These are phyloP conservation scores for Eumaeus atala DNA, from an alignment of 1,140 invertebrate genomes.

Conservation along the genomic window DNA sequence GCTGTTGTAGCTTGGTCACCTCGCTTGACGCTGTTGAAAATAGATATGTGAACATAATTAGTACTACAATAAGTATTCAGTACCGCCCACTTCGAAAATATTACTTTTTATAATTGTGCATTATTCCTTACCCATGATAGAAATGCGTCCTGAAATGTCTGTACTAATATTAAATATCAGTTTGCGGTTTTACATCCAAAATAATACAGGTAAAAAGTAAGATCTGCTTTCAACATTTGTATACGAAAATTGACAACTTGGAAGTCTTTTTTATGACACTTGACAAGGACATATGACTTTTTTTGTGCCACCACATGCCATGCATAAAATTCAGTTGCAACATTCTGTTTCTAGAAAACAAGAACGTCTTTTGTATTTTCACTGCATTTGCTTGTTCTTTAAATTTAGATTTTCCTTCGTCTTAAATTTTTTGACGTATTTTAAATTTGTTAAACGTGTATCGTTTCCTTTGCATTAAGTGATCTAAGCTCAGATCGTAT, in stretches of 20 bases:
- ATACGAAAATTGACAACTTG: slow-evolving; percentile 32
- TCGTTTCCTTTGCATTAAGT: too few relatives aligned
- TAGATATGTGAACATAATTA: slow-evolving; percentile 17
- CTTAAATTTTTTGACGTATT: too few relatives aligned
- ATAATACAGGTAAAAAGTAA: slow-evolving; percentile 13
- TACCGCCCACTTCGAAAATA: slow-evolving; percentile 58
- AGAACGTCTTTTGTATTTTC: too few relatives aligned
- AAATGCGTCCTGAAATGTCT: slow-evolving; percentile 9
- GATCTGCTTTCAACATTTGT: slow-evolving; percentile 19
- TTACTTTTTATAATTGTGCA: slow-evolving; percentile 15
- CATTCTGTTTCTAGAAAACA: too few relatives aligned
- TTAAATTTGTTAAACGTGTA: too few relatives aligned
- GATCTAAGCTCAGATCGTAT: too few relatives aligned
- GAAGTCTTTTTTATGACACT: slow-evolving; percentile 18
- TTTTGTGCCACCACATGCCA: too few relatives aligned
- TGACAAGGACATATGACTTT: slow-evolving; percentile 13
- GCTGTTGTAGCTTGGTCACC: slow-evolving; percentile 88
- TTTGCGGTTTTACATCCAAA: slow-evolving; percentile 12
- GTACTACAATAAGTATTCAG: slow-evolving; percentile 19
- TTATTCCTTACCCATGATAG: slow-evolving; percentile 57
- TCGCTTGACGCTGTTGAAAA: slow-evolving; percentile 72
- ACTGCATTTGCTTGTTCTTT: too few relatives aligned
- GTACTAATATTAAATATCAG: not conserved
- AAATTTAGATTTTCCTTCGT: too few relatives aligned
- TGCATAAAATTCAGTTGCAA: too few relatives aligned